A percentile compares a stretch with the other conserved stretches of the same genome.
Evolutionary conservation across 2,888 invertebrate species (phyloP).

Genomic region (Drosophila testacea): DNA sequence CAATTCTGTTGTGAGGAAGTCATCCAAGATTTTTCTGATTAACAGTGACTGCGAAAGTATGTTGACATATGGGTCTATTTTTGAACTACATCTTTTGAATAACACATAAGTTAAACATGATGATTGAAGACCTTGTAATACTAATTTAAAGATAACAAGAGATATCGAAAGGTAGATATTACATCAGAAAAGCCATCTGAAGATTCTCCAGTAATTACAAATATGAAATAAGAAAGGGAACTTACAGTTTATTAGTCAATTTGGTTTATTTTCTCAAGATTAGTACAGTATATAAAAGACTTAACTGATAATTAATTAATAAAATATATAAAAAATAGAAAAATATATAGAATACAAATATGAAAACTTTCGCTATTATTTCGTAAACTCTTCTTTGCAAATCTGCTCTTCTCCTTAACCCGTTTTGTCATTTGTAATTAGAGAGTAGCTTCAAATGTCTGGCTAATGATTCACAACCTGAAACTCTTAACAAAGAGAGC

Average conservation of each 20-base stretch:
- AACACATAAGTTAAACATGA: not conserved
- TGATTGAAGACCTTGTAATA: not conserved
- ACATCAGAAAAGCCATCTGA: no score
- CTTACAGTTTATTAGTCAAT: no score
- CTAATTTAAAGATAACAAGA: not conserved
- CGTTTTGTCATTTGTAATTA: conserved; percentile 69
- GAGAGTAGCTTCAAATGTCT: conserved; percentile 38
- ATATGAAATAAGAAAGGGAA: no score
- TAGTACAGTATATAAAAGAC: no score
- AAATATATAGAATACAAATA: no score
- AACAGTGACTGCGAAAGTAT: conserved; percentile 18
- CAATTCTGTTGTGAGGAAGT: conserved; percentile 38
- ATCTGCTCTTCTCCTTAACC: not conserved
- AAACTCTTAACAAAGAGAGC: conserved; percentile 19
- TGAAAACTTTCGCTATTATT: not conserved
- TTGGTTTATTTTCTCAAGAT: no score
- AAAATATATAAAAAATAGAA: no score
- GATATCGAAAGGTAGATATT: no score
- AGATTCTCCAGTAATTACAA: no score
- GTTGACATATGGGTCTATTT: conserved; percentile 19
- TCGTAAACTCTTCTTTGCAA: not conserved
- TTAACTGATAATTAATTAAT: no score
- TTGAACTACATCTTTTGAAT: not conserved
- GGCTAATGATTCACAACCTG: conserved; percentile 59
- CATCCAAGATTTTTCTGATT: conserved; percentile 41